These are phyloP conservation scores for Drosophila leontia DNA, from an alignment of 1,140 invertebrate genomes.

Conservation along the genomic window DNA sequence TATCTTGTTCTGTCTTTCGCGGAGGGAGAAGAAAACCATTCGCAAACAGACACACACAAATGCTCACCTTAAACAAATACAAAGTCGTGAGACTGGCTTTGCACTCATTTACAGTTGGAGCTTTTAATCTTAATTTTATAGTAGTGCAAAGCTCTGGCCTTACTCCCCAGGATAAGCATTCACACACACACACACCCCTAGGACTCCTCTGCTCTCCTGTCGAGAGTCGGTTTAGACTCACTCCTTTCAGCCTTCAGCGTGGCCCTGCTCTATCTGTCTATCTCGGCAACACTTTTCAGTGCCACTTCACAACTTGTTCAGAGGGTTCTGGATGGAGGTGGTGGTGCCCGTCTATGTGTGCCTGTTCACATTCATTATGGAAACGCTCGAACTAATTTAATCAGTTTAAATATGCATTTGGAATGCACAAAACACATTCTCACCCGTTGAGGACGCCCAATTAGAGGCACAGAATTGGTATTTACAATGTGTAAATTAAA, in stretches of 20 bases:
- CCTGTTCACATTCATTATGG: constrained; percentile 34
- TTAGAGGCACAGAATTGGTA: constrained; percentile 51
- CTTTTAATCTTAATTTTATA: constrained; percentile 82
- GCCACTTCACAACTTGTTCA: constrained; percentile 44
- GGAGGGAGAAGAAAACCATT: constrained; percentile 38
- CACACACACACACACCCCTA: constrained; percentile 16
- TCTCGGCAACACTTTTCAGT: constrained; percentile 62
- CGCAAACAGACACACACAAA: constrained; percentile 57
- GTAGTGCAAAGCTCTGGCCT: constrained; percentile 52
- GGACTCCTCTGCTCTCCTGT: constrained; percentile 19
- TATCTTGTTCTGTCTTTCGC: constrained; percentile 22
- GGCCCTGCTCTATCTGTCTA: constrained; percentile 30
- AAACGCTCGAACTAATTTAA: constrained; percentile 61
- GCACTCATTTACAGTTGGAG: constrained; percentile 55
- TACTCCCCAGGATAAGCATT: constrained; percentile 15
- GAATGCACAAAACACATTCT: constrained; percentile 25
- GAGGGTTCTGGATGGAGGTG: constrained; percentile 18
- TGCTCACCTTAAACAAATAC: constrained; percentile 70
- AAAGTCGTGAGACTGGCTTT: constrained; percentile 27
- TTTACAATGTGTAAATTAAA: constrained; percentile 66
- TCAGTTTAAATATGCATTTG: constrained; percentile 66
- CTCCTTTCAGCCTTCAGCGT: constrained; percentile 1
- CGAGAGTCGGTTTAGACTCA: constrained; percentile 7
- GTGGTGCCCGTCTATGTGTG: constrained; percentile 6
- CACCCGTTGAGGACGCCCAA: constrained; percentile 22